Evolutionary conservation across 2,888 invertebrate species (phyloP).

Genomic region (Fragum sueziense): DNA sequence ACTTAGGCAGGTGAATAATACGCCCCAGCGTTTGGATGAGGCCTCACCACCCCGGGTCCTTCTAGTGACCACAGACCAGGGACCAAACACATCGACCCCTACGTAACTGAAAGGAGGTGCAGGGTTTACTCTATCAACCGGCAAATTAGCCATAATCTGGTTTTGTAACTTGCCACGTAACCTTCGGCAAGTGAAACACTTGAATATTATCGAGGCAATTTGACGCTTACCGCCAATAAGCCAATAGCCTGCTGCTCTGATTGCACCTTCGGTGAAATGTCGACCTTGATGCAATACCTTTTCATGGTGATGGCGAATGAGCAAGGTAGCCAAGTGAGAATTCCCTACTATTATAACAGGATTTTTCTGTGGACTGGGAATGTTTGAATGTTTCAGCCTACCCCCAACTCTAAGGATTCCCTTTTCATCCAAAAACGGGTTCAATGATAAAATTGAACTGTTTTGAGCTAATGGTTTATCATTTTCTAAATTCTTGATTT

Average conservation of each 20-base stretch:
- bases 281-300: constrained; percentile 50
- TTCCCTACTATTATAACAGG: constrained; percentile 47
- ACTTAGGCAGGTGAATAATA: constrained; percentile 55
- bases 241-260: constrained; percentile 50
- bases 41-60: constrained; percentile 52
- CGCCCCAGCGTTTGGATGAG: constrained; percentile 53
- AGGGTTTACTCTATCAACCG: no score
- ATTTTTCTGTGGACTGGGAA: constrained; percentile 17
- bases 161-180: not conserved
- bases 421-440: constrained; percentile 43
- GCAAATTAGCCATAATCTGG: no score
- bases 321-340: constrained; percentile 33
- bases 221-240: constrained; percentile 28
- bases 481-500: constrained; percentile 18
- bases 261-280: constrained; percentile 48
- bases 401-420: constrained; percentile 53
- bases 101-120: no score
- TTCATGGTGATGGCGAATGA: constrained; percentile 46
- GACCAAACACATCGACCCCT: no score
- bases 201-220: constrained; percentile 29
- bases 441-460: constrained; percentile 29
- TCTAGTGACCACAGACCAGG: no score
- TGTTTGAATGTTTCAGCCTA: constrained; percentile 13
- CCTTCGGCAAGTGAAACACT: not conserved
- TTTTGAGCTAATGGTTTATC: not conserved